A percentile compares a stretch with the other conserved stretches of the same genome.
phyloP scores from a whole-genome alignment of 2,113 vertebrate genomes.

The Syngnathus floridae region DNA sequence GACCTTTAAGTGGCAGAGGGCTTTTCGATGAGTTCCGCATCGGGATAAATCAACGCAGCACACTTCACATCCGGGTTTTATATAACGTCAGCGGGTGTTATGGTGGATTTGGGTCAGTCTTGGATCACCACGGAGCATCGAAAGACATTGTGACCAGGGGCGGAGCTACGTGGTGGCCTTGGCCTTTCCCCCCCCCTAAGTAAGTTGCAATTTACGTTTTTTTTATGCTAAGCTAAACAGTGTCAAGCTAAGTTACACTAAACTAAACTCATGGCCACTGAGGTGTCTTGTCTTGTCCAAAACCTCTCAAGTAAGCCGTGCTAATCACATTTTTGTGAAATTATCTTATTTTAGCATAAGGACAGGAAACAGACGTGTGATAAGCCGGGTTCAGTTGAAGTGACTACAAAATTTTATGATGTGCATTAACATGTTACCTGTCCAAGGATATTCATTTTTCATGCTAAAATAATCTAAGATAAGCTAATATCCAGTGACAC shows the following conservation, averaged over 20 bases:
- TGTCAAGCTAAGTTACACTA: no score
- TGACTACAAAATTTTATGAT: background rate
- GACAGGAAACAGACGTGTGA: background rate
- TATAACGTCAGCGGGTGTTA: constrained; percentile 38
- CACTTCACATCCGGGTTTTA: constrained; percentile 31
- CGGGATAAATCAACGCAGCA: background rate
- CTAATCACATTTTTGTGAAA: background rate
- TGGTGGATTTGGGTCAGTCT: constrained; percentile 54
- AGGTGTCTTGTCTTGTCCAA: background rate
- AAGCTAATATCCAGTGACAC: constrained; percentile 1
- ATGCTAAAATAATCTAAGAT: constrained; percentile 1
- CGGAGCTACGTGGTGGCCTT: background rate
- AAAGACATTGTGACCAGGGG: background rate
- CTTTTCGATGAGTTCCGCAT: constrained; percentile 44
- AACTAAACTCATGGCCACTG: no score
- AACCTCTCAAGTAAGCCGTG: background rate
- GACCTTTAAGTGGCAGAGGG: constrained; percentile 54
- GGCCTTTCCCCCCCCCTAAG: no score
- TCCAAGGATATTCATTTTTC: background rate
- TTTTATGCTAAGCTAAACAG: no score
- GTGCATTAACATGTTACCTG: background rate
- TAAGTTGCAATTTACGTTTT: no score
- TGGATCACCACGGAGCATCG: background rate
- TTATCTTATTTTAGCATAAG: background rate
- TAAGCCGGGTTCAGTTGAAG: background rate